phyloP scores from a whole-genome alignment of 1,140 invertebrate species.

The Anastrepha ludens region DNA sequence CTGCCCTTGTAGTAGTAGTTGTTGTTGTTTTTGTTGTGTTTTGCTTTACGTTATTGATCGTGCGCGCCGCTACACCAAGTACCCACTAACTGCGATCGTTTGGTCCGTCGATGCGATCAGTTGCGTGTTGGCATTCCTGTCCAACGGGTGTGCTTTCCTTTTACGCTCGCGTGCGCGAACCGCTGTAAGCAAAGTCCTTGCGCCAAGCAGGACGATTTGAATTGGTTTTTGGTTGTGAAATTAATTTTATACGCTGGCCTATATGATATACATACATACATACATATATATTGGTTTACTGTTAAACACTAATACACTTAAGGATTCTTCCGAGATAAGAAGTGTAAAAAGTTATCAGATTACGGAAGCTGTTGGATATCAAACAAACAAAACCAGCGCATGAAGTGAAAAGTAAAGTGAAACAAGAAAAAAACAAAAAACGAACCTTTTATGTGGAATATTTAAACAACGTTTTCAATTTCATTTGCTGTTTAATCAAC shows the following conservation, averaged over 20 bases:
- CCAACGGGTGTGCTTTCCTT: constrained; percentile 56
- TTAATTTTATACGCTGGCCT: background rate
- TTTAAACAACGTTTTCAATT: background rate
- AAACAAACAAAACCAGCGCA: background rate
- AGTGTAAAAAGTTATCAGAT: background rate
- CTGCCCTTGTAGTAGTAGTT: background rate
- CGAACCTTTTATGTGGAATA: background rate
- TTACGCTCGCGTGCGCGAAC: constrained; percentile 34
- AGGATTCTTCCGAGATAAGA: background rate
- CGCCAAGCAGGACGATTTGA: constrained; percentile 22
- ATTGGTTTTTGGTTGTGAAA: constrained; percentile 40
- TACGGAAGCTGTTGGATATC: background rate
- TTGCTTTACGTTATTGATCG: constrained; percentile 52
- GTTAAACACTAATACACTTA: background rate
- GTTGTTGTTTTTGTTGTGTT: background rate
- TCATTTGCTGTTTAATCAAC: background rate
- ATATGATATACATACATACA: background rate
- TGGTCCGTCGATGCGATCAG: constrained; percentile 53
- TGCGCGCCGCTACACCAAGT: constrained; percentile 34
- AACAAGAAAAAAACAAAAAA: background rate
- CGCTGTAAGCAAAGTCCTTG: constrained; percentile 16
- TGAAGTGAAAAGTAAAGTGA: background rate
- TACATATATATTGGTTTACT: background rate
- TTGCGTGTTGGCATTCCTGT: constrained; percentile 58
- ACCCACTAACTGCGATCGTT: constrained; percentile 41